These are phyloP conservation scores for Acanthochromis polyacanthus DNA, from an alignment of 2,113 vertebrate species.

Conservation along the genomic window DNA sequence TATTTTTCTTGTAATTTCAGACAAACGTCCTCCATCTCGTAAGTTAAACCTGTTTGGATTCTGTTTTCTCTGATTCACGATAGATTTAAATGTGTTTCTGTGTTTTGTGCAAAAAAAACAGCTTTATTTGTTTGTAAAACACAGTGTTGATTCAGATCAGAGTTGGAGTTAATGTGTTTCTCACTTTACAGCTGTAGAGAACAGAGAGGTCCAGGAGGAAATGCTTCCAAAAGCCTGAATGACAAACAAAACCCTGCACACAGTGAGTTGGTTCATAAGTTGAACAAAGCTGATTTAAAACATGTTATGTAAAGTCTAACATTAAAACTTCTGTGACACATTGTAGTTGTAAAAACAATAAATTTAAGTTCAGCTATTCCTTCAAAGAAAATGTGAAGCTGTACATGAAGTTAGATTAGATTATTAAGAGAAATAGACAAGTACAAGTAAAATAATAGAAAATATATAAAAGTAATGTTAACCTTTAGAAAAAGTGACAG, in stretches of 20 bases:
- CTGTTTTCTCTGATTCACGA: too few relatives aligned
- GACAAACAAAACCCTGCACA: background rate
- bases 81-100: too few relatives aligned
- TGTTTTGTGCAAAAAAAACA: too few relatives aligned
- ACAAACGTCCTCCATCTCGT: constrained; percentile 14
- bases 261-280: constrained; percentile 2
- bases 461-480: too few relatives aligned
- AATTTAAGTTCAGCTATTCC: too few relatives aligned
- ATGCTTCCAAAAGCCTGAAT: background rate
- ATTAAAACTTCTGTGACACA: too few relatives aligned
- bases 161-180: constrained; percentile 4
- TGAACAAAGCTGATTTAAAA: background rate
- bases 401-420: background rate
- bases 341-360: too few relatives aligned
- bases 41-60: constrained; percentile 1
- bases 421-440: too few relatives aligned
- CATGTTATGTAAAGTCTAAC: too few relatives aligned
- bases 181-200: constrained; percentile 18
- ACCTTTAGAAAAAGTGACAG: too few relatives aligned
- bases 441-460: too few relatives aligned
- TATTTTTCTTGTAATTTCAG: constrained; percentile 25
- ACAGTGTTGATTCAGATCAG: background rate
- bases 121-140: background rate
- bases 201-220: background rate
- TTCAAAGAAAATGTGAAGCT: background rate